phyloP scores from a whole-genome alignment of 1,140 invertebrate genomes.

The Mesaphorura yosii region DNA sequence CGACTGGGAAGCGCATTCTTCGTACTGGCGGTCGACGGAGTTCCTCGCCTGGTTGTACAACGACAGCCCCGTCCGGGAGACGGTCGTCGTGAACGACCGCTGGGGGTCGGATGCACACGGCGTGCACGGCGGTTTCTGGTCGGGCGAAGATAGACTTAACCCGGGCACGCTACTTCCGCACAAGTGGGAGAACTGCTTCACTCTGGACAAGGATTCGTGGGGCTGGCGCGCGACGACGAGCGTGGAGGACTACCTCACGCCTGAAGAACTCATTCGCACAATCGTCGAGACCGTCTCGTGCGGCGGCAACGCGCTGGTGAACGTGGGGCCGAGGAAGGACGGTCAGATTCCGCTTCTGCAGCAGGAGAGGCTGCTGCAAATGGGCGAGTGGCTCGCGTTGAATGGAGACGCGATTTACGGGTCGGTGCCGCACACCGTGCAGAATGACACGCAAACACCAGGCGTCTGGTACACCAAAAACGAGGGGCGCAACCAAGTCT shows the following conservation, averaged over 20 bases:
- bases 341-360: constrained; percentile 47
- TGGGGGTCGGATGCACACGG: constrained; percentile 43
- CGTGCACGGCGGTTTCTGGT: constrained; percentile 44
- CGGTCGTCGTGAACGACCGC: constrained; percentile 46
- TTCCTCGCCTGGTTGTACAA: constrained; percentile 11
- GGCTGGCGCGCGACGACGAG: constrained; percentile 64
- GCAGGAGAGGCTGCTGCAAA: constrained; percentile 44
- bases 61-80: constrained; percentile 39
- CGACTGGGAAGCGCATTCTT: constrained; percentile 44
- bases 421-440: constrained; percentile 37
- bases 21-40: constrained; percentile 37
- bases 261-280: constrained; percentile 56
- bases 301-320: no score
- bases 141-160: constrained; percentile 42
- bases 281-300: constrained; percentile 70
- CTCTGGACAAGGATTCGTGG: constrained; percentile 81
- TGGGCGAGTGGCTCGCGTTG: constrained; percentile 44
- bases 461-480: no score
- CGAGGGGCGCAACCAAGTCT: background rate
- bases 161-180: constrained; percentile 45
- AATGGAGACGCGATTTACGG: constrained; percentile 49
- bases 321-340: constrained; percentile 46
- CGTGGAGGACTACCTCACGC: constrained; percentile 57
- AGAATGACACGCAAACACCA: constrained; percentile 41
- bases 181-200: constrained; percentile 89